Evolutionary conservation across 2,113 vertebrate genomes (phyloP).

Genomic region (Arothron firmamentum): DNA sequence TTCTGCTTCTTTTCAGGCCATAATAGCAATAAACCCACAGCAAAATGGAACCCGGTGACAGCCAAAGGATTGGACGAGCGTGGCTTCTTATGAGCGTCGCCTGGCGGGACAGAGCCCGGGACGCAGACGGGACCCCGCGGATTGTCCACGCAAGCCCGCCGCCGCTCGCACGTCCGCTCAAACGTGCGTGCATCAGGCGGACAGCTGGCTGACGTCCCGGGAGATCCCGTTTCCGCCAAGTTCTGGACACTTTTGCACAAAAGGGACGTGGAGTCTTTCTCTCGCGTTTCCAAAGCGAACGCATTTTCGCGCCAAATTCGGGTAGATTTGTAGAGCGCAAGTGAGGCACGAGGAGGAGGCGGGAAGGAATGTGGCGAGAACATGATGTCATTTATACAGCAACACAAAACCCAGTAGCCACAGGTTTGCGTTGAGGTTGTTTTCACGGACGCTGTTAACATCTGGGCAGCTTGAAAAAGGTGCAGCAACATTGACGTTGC

Average conservation of each 20-base stretch:
- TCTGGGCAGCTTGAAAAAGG: slow-evolving; percentile 29
- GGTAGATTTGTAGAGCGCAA: slow-evolving; percentile 8
- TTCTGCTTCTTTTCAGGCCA: slow-evolving; percentile 62
- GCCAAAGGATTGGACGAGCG: slow-evolving; percentile 76
- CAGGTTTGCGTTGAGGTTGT: slow-evolving; percentile 10
- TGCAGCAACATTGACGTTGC: slow-evolving; percentile 12
- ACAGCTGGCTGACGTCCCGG: slow-evolving; percentile 32
- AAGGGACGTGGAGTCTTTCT: slow-evolving; percentile 14
- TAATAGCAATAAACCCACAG: slow-evolving; percentile 76
- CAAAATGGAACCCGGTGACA: slow-evolving; percentile 79
- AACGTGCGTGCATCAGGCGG: neutral
- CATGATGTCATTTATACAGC: slow-evolving; percentile 25
- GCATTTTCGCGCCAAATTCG: slow-evolving; percentile 29
- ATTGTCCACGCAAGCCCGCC: slow-evolving; percentile 60
- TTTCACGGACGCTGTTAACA: slow-evolving; percentile 4
- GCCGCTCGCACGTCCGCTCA: slow-evolving; percentile 32
- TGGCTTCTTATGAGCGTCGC: slow-evolving; percentile 73
- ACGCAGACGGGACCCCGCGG: slow-evolving; percentile 41
- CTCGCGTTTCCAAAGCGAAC: slow-evolving; percentile 15
- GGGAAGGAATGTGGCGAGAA: slow-evolving; percentile 3
- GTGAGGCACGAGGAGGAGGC: slow-evolving; percentile 1
- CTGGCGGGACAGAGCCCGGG: slow-evolving; percentile 21
- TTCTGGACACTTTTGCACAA: slow-evolving; percentile 40
- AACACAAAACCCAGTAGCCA: neutral
- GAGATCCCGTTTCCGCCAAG: slow-evolving; percentile 31